These are phyloP conservation scores for Typhlichthys eigenmanni DNA, from an alignment of 2,797 vertebrate species.

Conservation along the genomic window DNA sequence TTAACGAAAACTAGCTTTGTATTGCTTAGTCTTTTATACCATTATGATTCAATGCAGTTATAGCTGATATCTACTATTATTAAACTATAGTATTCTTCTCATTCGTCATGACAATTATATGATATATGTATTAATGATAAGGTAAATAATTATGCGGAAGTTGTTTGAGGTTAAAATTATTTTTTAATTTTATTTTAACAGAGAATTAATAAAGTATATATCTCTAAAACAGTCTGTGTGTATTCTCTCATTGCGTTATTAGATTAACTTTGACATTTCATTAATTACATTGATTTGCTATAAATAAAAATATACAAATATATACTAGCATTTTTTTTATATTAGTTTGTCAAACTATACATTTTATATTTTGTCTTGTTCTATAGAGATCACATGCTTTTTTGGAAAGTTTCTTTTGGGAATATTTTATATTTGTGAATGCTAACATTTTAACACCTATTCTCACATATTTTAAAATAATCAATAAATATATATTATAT, in stretches of 20 bases:
- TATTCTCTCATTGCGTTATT: conserved; percentile 18
- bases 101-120: conserved; percentile 78
- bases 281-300: neutral
- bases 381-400: too few species aligned
- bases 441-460: too few species aligned
- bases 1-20: conserved; percentile 83
- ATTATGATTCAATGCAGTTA: conserved; percentile 80
- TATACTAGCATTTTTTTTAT: too few species aligned
- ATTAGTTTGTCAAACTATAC: too few species aligned
- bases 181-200: conserved; percentile 89
- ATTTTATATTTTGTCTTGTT: too few species aligned
- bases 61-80: conserved; percentile 82
- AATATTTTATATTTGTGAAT: too few species aligned
- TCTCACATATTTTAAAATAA: too few species aligned
- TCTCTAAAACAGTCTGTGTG: conserved; percentile 74
- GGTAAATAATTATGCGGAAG: conserved; percentile 79
- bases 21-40: conserved; percentile 84
- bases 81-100: conserved; percentile 82
- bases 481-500: too few species aligned
- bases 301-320: too few species aligned
- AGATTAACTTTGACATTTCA: neutral
- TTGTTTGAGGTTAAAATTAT: conserved; percentile 86
- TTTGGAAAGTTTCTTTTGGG: too few species aligned
- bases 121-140: conserved; percentile 78
- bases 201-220: conserved; percentile 89